A percentile compares a stretch with the other conserved stretches of the same genome.
phyloP scores from a whole-genome alignment of 1,140 invertebrate genomes.

The Coelopa frigida region DNA sequence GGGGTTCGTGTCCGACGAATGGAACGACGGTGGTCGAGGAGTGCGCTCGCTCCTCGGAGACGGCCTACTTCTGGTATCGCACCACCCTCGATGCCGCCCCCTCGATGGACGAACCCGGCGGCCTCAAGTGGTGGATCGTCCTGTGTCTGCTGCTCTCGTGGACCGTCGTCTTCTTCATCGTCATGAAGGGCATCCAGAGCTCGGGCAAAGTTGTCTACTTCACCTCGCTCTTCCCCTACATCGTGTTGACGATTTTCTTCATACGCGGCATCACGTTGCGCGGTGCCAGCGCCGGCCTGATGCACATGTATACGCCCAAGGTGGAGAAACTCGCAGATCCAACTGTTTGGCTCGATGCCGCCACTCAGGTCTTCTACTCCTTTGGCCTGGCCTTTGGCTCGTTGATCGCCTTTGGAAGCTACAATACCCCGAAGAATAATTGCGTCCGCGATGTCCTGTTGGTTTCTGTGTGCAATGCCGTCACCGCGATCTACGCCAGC shows the following conservation, averaged over 20 bases:
- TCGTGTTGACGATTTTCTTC: slow-evolving; percentile 92
- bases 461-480: slow-evolving; percentile 82
- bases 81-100: slow-evolving; percentile 76
- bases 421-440: slow-evolving; percentile 85
- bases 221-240: slow-evolving; percentile 92
- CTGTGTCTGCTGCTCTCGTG: slow-evolving; percentile 87
- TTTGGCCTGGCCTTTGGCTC: slow-evolving; percentile 90
- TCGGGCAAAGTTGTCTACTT: slow-evolving; percentile 97
- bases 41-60: slow-evolving; percentile 75
- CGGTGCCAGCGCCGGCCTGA: slow-evolving; percentile 79
- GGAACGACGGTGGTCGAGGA: slow-evolving; percentile 60
- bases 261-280: slow-evolving; percentile 82
- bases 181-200: slow-evolving; percentile 97
- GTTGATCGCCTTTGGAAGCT: slow-evolving; percentile 83
- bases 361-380: slow-evolving; percentile 93
- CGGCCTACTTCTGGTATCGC: slow-evolving; percentile 85
- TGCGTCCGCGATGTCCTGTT: slow-evolving; percentile 83
- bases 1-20: slow-evolving; percentile 75
- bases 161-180: slow-evolving; percentile 92
- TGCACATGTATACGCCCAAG: slow-evolving; percentile 89
- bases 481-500: slow-evolving; percentile 90
- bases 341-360: slow-evolving; percentile 87
- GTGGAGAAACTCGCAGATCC: slow-evolving; percentile 72
- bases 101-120: slow-evolving; percentile 73
- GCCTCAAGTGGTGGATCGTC: slow-evolving; percentile 90